These are phyloP conservation scores for Drosophila bipectinata DNA, from an alignment of 1,140 invertebrate genomes.

Conservation along the genomic window DNA sequence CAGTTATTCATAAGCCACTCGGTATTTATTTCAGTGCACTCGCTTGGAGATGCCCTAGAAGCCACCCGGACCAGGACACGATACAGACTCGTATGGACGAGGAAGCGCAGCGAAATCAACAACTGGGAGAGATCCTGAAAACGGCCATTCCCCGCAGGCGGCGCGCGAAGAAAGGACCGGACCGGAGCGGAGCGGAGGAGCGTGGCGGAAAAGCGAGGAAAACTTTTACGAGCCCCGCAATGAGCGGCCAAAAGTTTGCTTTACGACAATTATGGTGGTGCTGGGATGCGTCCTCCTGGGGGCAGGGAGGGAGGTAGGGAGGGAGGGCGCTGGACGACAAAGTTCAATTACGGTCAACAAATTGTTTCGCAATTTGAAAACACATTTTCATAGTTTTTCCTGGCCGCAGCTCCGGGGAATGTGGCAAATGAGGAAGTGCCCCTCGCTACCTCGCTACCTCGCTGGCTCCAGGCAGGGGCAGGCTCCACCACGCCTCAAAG, in stretches of 20 bases:
- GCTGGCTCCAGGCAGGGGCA: background rate
- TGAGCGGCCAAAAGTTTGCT: constrained; percentile 61
- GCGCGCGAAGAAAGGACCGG: constrained; percentile 30
- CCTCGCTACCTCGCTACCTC: background rate
- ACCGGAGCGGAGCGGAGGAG: constrained; percentile 1
- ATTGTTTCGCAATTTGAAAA: constrained; percentile 80
- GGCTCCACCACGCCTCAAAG: constrained; percentile 20
- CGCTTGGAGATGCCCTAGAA: too few species aligned
- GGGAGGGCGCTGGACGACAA: constrained; percentile 39
- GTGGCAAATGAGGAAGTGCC: constrained; percentile 21
- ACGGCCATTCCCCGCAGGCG: constrained; percentile 65
- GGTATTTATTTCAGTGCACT: too few species aligned
- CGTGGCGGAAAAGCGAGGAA: constrained; percentile 8
- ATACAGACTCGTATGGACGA: background rate
- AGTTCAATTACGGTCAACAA: constrained; percentile 82
- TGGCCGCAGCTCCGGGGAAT: constrained; percentile 23
- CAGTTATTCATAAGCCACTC: too few species aligned
- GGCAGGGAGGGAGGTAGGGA: background rate
- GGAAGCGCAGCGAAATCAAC: constrained; percentile 29
- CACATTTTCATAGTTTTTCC: constrained; percentile 76
- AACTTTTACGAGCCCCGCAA: constrained; percentile 55
- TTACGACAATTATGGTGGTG: constrained; percentile 46
- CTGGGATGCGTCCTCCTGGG: background rate
- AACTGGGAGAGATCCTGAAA: constrained; percentile 10
- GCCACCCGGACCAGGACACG: constrained; percentile 16